Conservation (phyloP, 2,797 vertebrate genomes). For the Numenius phaeopus region DNA sequence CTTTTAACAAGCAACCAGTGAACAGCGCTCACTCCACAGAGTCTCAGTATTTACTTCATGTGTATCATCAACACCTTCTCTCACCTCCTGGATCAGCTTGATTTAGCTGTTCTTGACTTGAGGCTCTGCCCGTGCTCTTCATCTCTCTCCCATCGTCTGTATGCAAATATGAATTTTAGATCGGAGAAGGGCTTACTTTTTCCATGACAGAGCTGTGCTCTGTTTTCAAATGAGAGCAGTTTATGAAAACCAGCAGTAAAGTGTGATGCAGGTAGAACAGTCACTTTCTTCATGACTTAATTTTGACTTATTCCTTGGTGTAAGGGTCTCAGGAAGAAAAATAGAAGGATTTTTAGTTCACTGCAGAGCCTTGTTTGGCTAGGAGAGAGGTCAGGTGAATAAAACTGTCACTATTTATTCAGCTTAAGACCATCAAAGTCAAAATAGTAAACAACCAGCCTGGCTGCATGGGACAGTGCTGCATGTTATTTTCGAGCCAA, state of each 20-base stretch:
- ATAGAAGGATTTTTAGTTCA: background rate
- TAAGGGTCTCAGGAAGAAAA: background rate
- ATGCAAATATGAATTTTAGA: background rate
- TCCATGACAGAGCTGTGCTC: background rate
- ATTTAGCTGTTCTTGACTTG: background rate
- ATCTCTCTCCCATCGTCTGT: rapidly evolving
- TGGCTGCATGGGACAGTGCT: background rate
- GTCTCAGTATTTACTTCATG: background rate
- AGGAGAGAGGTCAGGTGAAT: background rate
- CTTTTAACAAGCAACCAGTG: background rate
- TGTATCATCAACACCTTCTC: background rate
- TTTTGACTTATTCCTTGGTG: background rate
- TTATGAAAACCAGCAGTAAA: background rate
- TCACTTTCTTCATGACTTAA: background rate
- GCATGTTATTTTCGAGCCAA: background rate
- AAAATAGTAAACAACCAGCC: background rate
- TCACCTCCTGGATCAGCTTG: background rate
- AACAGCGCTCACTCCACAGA: background rate
- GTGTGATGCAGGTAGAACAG: background rate
- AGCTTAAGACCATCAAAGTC: background rate
- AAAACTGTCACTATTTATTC: constrained; percentile 12
- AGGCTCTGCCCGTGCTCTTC: background rate
- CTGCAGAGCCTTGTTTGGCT: background rate
- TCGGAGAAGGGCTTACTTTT: background rate
- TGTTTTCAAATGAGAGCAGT: background rate